Base-by-base conservation (phyloP, 2,113 vertebrate genomes). In the Phylloscopus trochiloides region DNA sequence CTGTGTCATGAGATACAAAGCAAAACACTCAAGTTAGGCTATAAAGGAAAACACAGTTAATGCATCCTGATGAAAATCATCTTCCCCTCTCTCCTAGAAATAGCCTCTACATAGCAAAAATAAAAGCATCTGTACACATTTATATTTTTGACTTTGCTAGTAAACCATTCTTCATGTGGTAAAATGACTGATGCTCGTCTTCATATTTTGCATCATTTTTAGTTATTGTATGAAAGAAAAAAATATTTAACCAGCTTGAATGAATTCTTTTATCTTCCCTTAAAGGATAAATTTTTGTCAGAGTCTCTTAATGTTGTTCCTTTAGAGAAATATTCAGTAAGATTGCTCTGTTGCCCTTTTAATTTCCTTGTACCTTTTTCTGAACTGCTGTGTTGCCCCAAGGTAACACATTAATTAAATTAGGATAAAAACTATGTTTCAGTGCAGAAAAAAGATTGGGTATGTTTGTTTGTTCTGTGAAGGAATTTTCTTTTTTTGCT, bases 291-390 rank as follows among this genome's bases (percentile, higher is more conserved):
- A 63, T 36, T 82, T 76, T 84, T 95, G 73, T 94, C 54, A 67
- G 78, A 83, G 83, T 85, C 17, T 45, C 51, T 88, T 93, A 91
- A 67, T 92, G 74, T 86, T 94, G 95, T 92, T 68, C 17, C 91
- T 96, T 95, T 29, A 57, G 63, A 96, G 80, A 76, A 86, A 59
- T 87, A 81, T 76, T 96, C 42, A 20, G 43, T 68, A 74, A 92
- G 62, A 72, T 90, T 97, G 92, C 96, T 97, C 94, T 92, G 68
- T 61, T 97, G 97, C 96, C 95, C 94, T 97, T 97, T 97, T 94
- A 97, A 97, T 97, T 97, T 97, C 94, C 95, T 94, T 96, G 93
- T 86, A 83, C 82, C 93, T 96, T 97, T 81, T 96, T 85, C 84
- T 97, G 92, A 97, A 95, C 75, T 90, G 90, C 71, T 95, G 17